Percentiles rank a stretch among this genome's conserved stretches.
Conservation (phyloP, 2,888 invertebrate genomes). For the Melinopterus prodromus region DNA sequence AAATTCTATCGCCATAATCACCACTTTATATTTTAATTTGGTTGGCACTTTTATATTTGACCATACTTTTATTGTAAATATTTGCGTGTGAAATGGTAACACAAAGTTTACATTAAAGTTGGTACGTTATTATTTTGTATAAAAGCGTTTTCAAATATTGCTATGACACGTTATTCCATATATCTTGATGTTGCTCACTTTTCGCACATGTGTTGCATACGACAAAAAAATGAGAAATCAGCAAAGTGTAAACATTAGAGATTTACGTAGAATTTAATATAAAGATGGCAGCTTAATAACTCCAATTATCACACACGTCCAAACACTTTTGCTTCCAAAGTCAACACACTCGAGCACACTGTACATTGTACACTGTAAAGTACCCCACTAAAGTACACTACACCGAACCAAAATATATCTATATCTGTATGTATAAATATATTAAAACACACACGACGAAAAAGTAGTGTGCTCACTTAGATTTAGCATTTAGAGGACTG, state of each 20-base stretch:
- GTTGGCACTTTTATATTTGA: too few relatives aligned
- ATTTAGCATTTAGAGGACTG: slow-evolving; percentile 52
- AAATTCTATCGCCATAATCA: too few relatives aligned
- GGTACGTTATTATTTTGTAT: not conserved
- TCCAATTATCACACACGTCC: not conserved
- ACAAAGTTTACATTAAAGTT: too few relatives aligned
- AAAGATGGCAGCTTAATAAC: not conserved
- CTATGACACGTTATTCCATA: not conserved
- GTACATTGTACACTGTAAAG: slow-evolving; percentile 6
- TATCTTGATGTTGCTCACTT: not conserved
- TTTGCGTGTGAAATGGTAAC: too few relatives aligned
- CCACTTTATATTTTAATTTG: too few relatives aligned
- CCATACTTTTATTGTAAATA: too few relatives aligned
- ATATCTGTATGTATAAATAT: not conserved
- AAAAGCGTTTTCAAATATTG: not conserved
- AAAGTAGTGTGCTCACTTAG: slow-evolving; percentile 54
- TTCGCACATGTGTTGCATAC: not conserved
- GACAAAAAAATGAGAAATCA: not conserved
- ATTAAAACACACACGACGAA: slow-evolving; percentile 39
- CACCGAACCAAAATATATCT: slow-evolving; percentile 33
- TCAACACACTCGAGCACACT: not conserved
- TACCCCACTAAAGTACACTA: slow-evolving; percentile 20
- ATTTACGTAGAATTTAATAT: not conserved
- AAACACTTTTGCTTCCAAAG: not conserved
- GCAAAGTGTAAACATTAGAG: not conserved